Evolutionary conservation across 2,888 invertebrate species (phyloP).

Genomic region (Drosophila prolongata): DNA sequence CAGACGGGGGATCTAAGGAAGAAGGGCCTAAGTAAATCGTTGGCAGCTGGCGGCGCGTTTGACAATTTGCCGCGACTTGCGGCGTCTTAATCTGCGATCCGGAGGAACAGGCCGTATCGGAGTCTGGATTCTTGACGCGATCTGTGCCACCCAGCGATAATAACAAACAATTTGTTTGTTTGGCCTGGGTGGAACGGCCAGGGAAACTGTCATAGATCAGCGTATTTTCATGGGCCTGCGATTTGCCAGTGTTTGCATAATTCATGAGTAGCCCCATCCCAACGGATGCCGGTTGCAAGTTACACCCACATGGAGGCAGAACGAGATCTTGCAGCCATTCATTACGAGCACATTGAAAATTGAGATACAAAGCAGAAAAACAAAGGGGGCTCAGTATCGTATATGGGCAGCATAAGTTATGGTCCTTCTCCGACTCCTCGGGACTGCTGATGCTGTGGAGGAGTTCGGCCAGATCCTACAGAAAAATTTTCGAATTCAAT

Average conservation of each 20-base stretch:
- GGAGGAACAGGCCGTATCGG: slow-evolving; percentile 18
- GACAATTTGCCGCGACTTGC: slow-evolving; percentile 71
- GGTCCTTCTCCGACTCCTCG: slow-evolving; percentile 8
- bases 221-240: slow-evolving; percentile 9
- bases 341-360: slow-evolving; percentile 69
- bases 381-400: slow-evolving; percentile 55
- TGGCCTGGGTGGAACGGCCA: slow-evolving; percentile 28
- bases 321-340: slow-evolving; percentile 57
- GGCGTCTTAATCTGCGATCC: slow-evolving; percentile 39
- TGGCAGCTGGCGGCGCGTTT: slow-evolving; percentile 67
- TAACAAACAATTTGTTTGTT: slow-evolving; percentile 80
- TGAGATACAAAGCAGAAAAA: slow-evolving; percentile 71
- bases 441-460: slow-evolving; percentile 13
- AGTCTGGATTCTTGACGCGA: slow-evolving; percentile 61
- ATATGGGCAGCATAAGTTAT: slow-evolving; percentile 60
- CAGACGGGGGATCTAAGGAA: neutral
- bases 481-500: slow-evolving; percentile 61
- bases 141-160: slow-evolving; percentile 74
- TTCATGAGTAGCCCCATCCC: slow-evolving; percentile 9
- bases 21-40: slow-evolving; percentile 58
- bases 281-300: slow-evolving; percentile 59
- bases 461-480: slow-evolving; percentile 20
- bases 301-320: slow-evolving; percentile 61
- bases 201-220: slow-evolving; percentile 11
- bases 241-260: slow-evolving; percentile 15